Evolutionary conservation across 2,888 invertebrate genomes (phyloP), one percentile per base, ranked within the genome.

Genomic region (Andrena trimmerana): DNA sequence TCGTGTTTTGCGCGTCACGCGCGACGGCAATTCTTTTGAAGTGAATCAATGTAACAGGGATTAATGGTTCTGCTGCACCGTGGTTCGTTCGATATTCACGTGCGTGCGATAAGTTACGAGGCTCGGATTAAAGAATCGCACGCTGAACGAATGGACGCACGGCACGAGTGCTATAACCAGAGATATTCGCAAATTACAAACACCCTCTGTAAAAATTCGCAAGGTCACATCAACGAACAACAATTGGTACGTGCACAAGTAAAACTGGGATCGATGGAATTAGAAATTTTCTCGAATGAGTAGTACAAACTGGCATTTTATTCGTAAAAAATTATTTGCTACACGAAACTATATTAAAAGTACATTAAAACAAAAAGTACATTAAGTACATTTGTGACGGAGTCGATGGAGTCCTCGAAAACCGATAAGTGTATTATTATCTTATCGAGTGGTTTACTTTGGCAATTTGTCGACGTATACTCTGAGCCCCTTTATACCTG

Each of bases 401-500:
- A 1, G 6, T 31, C 6, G 31, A 5, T 31, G 31, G 6, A 31
- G 31, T 31, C 31, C 7, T 31, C 7, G 31, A 0, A 31, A 0
- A 31, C 31, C 1, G 31, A 31, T 31, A 31, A 31, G 31, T 16
- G n/a, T n/a, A n/a, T n/a, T n/a, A n/a, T 3, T n/a, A 31, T 48
- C 16, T 33, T 10, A 50, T 54, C 13, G 1, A 7, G 3, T 8
- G 2, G 5, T 29, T 86, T 31, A 79, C 31, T 86, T 92, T 85
- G 92, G 90, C 7, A 92, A 13, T 0, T 76, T 76, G 2, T 92
- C 91, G 6, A 87, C 81, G 1, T 92, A 36, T 3, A 7, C 87
- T 81, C 92, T 91, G 89, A 93, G 93, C 0, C 86, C 88, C 29
- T 88, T 88, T 0, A 87, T 7, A 8, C 93, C 93, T 2, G 80